These are phyloP conservation scores for Brachionus manjavacas DNA, from an alignment of 1,140 invertebrate species.

Conservation along the genomic window DNA sequence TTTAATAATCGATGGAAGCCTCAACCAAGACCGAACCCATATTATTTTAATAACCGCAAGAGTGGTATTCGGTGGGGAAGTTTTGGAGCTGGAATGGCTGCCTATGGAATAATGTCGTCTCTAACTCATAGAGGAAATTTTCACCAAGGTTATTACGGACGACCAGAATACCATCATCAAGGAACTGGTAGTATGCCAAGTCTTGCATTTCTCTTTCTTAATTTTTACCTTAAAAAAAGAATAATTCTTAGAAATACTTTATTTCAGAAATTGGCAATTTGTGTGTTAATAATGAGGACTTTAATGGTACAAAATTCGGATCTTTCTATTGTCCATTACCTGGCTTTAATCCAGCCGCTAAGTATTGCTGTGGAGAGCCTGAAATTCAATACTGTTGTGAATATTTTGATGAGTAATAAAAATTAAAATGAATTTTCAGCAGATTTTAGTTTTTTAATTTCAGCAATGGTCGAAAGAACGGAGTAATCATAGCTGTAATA, in stretches of 20 bases:
- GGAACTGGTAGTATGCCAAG: background rate
- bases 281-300: constrained; percentile 39
- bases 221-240: background rate
- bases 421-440: background rate
- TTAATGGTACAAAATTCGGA: constrained; percentile 43
- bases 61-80: constrained; percentile 29
- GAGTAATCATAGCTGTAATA: background rate
- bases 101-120: constrained; percentile 30
- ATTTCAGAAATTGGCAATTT: background rate
- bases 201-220: background rate
- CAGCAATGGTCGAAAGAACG: background rate
- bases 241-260: background rate
- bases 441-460: background rate
- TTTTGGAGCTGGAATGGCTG: constrained; percentile 37
- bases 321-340: constrained; percentile 34
- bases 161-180: background rate
- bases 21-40: background rate
- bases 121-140: background rate
- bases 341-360: background rate
- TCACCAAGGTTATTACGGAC: constrained; percentile 24
- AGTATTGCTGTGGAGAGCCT: constrained; percentile 17
- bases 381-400: constrained; percentile 42
- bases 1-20: background rate
- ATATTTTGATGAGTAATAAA: constrained; percentile 33
- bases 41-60: background rate